Percentiles rank a stretch among this genome's conserved stretches.
These are phyloP conservation scores for Notothenia rossii DNA, from an alignment of 2,113 vertebrate genomes.

Conservation along the genomic window DNA sequence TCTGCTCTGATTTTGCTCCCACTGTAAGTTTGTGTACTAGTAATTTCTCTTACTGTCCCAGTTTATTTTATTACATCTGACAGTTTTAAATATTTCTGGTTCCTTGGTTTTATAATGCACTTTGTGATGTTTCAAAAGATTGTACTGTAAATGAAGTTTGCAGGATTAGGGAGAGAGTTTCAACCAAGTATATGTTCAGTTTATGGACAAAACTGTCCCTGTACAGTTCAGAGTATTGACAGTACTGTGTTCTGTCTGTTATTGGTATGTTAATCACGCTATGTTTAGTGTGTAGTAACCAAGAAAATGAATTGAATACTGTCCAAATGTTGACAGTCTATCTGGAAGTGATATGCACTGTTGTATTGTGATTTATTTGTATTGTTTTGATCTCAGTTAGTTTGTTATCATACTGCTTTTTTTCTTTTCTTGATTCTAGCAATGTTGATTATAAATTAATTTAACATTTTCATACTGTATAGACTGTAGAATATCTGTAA, in stretches of 20 bases:
- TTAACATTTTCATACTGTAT: constrained; percentile 1
- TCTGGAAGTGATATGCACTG: background rate
- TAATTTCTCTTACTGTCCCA: background rate
- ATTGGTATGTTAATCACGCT: background rate
- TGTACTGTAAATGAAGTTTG: background rate
- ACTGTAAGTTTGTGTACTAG: too few species aligned
- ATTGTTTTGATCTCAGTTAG: background rate
- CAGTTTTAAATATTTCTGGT: background rate
- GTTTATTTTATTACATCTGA: background rate
- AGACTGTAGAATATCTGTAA: constrained; percentile 62
- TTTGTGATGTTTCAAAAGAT: constrained; percentile 9
- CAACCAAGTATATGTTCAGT: background rate
- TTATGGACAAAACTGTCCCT: background rate
- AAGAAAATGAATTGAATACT: background rate
- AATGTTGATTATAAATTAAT: background rate
- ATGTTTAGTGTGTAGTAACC: background rate
- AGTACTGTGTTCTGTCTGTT: background rate
- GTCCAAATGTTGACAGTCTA: background rate
- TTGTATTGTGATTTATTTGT: background rate
- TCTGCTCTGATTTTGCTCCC: background rate
- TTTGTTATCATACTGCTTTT: background rate
- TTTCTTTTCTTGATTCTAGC: background rate
- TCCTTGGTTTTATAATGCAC: background rate
- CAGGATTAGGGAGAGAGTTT: constrained; percentile 24
- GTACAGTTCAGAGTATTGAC: background rate